phyloP scores from a whole-genome alignment of 2,113 vertebrate species.

The Camarhynchus parvulus region DNA sequence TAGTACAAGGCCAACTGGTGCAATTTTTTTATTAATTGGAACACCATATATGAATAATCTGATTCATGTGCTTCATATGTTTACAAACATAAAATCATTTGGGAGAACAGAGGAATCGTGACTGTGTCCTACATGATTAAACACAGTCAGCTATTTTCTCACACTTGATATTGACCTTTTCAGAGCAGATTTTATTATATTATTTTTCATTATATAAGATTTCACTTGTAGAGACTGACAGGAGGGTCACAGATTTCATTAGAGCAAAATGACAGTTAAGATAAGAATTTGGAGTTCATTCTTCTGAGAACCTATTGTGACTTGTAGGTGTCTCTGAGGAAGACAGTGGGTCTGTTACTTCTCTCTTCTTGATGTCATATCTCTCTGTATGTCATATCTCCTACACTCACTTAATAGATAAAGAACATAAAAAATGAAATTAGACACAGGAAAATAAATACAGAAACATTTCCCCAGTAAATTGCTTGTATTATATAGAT shows the following conservation, averaged over 20 bases:
- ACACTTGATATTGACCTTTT: not conserved
- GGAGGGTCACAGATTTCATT: not conserved
- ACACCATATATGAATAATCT: not conserved
- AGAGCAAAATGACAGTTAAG: not conserved
- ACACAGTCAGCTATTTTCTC: not conserved
- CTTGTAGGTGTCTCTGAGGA: not conserved
- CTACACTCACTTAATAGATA: not conserved
- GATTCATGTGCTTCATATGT: not conserved
- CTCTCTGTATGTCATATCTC: not conserved
- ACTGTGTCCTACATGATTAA: not conserved
- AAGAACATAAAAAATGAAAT: not conserved
- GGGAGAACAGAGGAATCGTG: not conserved
- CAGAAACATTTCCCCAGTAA: not conserved
- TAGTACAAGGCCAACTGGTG: not conserved
- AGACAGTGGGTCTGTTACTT: not conserved
- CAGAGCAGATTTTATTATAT: not conserved
- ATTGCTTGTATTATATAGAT: not conserved
- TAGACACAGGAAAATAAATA: not conserved
- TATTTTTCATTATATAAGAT: not conserved
- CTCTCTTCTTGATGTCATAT: not conserved
- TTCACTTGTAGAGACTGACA: not conserved
- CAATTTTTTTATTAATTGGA: not conserved
- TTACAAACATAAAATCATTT: not conserved
- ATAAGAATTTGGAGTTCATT: not conserved
- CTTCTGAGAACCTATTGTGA: not conserved